Conservation (phyloP, 2,888 invertebrate genomes). For the Torymus texanus region DNA sequence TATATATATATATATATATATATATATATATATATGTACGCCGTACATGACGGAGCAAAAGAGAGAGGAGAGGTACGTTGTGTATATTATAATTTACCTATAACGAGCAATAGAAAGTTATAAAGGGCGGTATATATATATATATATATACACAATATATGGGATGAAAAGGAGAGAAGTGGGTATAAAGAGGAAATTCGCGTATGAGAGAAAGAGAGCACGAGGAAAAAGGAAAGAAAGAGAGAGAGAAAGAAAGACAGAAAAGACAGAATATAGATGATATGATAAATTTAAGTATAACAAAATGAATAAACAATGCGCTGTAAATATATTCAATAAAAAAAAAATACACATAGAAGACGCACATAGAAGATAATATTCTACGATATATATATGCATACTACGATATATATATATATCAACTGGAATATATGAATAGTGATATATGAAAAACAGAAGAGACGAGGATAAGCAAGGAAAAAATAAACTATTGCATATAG, state of each 20-base stretch:
- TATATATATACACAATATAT: constrained; percentile 39
- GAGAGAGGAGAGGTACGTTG: constrained; percentile 19
- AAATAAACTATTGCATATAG: constrained; percentile 53
- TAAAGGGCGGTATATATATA: constrained; percentile 34
- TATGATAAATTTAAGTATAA: constrained; percentile 39
- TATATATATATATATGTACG: constrained; percentile 24
- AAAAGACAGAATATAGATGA: constrained; percentile 48
- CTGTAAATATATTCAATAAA: constrained; percentile 69
- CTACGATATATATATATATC: constrained; percentile 52
- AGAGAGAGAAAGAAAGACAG: constrained; percentile 58
- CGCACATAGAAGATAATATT: constrained; percentile 70
- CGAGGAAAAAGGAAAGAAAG: constrained; percentile 48
- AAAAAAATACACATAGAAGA: constrained; percentile 53
- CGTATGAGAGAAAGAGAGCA: constrained; percentile 5
- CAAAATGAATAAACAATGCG: constrained; percentile 58
- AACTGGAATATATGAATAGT: constrained; percentile 50
- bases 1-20: constrained; percentile 43
- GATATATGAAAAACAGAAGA: constrained; percentile 39
- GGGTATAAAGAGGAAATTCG: not conserved
- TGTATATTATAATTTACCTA: constrained; percentile 58
- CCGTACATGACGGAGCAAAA: constrained; percentile 49
- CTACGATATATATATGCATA: constrained; percentile 62
- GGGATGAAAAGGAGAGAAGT: constrained; percentile 36
- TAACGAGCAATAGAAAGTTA: constrained; percentile 56
- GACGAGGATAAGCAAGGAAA: constrained; percentile 41